These are phyloP conservation scores for Orchestes rusci DNA, from an alignment of 2,888 invertebrate genomes.

Conservation along the genomic window DNA sequence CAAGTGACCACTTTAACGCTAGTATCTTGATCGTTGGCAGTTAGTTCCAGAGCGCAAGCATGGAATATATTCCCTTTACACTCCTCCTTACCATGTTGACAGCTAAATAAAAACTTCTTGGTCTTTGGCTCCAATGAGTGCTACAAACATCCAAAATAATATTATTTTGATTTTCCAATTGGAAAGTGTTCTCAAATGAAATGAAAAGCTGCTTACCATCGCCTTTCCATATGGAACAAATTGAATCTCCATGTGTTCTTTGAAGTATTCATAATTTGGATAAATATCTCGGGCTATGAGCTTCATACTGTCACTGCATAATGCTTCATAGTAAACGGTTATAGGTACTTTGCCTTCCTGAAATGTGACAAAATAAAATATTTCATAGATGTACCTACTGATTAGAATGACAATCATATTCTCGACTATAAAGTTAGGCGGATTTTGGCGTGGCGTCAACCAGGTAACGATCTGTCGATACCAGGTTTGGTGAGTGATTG, in stretches of 20 bases:
- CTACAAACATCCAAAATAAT: conserved; percentile 5
- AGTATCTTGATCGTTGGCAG: conserved; percentile 31
- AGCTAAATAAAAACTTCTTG: conserved; percentile 38
- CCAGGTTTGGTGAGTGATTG: too few species aligned
- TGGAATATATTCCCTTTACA: conserved; percentile 49
- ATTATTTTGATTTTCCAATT: background rate
- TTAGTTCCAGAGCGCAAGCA: conserved; percentile 44
- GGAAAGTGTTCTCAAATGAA: background rate
- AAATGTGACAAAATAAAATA: too few species aligned
- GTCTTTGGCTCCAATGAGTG: conserved; percentile 15
- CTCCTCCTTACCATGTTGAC: conserved; percentile 48
- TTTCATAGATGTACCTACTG: too few species aligned
- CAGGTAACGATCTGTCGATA: too few species aligned
- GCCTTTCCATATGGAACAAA: conserved; percentile 33
- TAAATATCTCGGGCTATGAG: conserved; percentile 46
- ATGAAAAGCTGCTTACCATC: conserved; percentile 27
- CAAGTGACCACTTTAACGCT: conserved; percentile 40
- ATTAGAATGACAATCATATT: too few species aligned
- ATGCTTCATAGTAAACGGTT: conserved; percentile 50
- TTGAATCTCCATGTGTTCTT: conserved; percentile 26
- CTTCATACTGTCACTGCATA: conserved; percentile 49
- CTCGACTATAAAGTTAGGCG: too few species aligned
- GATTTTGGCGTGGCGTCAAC: too few species aligned
- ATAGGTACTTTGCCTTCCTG: too few species aligned
- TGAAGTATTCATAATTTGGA: conserved; percentile 39